Percentiles rank a stretch among this genome's conserved stretches.
phyloP scores from a whole-genome alignment of 2,888 invertebrate genomes.

The Tromatobia lineatoria region DNA sequence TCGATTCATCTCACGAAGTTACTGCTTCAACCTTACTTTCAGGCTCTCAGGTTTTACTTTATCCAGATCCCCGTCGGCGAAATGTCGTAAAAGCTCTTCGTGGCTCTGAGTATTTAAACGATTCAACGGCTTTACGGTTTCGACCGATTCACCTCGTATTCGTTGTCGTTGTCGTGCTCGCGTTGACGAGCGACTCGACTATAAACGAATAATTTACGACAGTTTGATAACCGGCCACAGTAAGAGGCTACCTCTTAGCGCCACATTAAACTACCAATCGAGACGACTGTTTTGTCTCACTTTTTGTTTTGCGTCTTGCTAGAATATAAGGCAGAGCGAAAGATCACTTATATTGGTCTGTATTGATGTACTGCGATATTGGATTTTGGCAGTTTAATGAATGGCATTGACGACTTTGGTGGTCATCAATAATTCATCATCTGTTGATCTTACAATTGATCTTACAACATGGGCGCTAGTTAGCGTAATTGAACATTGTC shows the following conservation, averaged over 20 bases:
- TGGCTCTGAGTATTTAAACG: conserved; percentile 30
- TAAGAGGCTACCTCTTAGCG: neutral
- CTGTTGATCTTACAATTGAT: too few species aligned
- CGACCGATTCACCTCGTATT: conserved; percentile 20
- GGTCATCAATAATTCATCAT: too few species aligned
- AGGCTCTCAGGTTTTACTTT: neutral
- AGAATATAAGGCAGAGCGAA: neutral
- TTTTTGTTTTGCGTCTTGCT: neutral
- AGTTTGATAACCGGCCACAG: conserved; percentile 41
- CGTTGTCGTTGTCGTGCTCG: conserved; percentile 29
- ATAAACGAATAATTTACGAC: conserved; percentile 58
- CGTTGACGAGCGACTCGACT: conserved; percentile 44
- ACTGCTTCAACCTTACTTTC: neutral
- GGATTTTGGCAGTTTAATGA: too few species aligned
- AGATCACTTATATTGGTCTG: neutral
- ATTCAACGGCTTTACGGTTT: conserved; percentile 48
- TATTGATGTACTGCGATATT: too few species aligned
- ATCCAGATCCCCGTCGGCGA: neutral
- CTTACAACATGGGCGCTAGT: too few species aligned
- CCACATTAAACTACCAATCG: conserved; percentile 7
- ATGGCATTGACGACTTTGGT: too few species aligned
- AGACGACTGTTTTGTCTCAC: conserved; percentile 3
- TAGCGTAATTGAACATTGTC: too few species aligned
- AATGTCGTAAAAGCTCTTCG: conserved; percentile 26
- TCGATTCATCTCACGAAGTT: conserved; percentile 19